Evolutionary conservation across 2,113 vertebrate species (phyloP).

Genomic region (Nyctibius bracteatus): DNA sequence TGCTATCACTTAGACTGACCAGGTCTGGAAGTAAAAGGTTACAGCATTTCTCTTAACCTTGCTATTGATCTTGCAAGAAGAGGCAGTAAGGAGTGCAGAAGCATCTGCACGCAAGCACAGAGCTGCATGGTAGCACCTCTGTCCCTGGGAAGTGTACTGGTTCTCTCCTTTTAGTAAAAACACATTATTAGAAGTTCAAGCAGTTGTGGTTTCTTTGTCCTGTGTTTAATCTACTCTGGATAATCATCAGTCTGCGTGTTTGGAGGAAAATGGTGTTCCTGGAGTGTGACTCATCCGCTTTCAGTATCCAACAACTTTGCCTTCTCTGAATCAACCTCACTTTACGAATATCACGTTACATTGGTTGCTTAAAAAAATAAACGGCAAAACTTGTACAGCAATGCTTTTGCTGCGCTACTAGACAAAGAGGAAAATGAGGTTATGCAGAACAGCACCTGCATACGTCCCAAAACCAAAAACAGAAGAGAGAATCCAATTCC

Average conservation of each 20-base stretch:
- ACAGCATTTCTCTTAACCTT: neutral
- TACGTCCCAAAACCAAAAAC: neutral
- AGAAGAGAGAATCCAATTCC: slow-evolving; percentile 2
- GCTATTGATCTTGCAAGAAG: neutral
- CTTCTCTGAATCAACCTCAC: neutral
- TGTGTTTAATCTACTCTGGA: neutral
- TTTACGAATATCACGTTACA: neutral
- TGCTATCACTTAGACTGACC: neutral
- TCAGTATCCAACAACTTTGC: neutral
- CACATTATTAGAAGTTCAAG: neutral
- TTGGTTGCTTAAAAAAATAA: neutral
- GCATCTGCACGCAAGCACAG: neutral
- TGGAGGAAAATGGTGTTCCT: neutral
- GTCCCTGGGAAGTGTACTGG: neutral
- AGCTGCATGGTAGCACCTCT: neutral
- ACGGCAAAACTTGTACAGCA: neutral
- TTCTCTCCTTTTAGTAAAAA: slow-evolving; percentile 14
- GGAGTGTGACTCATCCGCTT: neutral
- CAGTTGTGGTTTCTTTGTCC: neutral
- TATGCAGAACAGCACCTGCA: slow-evolving; percentile 41
- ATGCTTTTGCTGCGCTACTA: neutral
- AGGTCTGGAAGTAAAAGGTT: neutral
- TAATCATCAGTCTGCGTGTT: neutral
- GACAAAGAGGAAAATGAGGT: slow-evolving; percentile 22
- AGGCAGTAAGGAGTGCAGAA: neutral